phyloP scores from a whole-genome alignment of 92 coral and sea anemone genomes.

The Siderastrea siderea region DNA sequence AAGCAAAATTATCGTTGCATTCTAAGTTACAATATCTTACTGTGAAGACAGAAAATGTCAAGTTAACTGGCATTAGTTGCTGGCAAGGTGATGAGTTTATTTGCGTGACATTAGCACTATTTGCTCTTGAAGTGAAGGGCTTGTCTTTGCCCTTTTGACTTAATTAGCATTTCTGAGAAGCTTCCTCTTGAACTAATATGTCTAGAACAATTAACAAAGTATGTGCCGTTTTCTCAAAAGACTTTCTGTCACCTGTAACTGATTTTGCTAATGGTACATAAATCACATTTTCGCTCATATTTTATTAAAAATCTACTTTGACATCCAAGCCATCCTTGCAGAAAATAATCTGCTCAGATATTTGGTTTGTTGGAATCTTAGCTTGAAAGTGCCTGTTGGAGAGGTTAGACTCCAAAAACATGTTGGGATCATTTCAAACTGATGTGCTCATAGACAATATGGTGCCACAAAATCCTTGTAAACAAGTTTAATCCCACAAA shows the following conservation, averaged over 20 bases:
- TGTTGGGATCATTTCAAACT: neutral
- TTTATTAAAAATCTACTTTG: neutral
- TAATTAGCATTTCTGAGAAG: conserved; percentile 21
- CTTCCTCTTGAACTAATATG: neutral
- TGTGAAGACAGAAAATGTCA: no score
- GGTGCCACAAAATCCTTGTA: neutral
- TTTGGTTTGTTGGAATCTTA: neutral
- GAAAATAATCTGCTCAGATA: neutral
- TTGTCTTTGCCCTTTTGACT: neutral
- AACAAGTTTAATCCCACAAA: neutral
- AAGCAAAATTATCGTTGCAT: neutral
- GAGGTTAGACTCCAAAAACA: neutral
- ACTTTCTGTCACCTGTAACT: neutral
- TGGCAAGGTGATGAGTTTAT: no score
- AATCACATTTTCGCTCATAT: neutral
- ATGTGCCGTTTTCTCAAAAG: neutral
- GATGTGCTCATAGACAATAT: neutral
- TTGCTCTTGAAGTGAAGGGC: neutral
- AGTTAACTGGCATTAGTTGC: no score
- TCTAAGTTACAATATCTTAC: no score
- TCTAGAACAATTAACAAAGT: neutral
- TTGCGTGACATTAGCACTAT: neutral
- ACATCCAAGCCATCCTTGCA: neutral
- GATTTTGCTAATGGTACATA: neutral
- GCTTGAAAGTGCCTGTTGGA: neutral